A percentile compares a stretch with the other conserved stretches of the same genome.
Evolutionary conservation across 2,797 vertebrate genomes (phyloP).

Genomic region (Chelmon rostratus): DNA sequence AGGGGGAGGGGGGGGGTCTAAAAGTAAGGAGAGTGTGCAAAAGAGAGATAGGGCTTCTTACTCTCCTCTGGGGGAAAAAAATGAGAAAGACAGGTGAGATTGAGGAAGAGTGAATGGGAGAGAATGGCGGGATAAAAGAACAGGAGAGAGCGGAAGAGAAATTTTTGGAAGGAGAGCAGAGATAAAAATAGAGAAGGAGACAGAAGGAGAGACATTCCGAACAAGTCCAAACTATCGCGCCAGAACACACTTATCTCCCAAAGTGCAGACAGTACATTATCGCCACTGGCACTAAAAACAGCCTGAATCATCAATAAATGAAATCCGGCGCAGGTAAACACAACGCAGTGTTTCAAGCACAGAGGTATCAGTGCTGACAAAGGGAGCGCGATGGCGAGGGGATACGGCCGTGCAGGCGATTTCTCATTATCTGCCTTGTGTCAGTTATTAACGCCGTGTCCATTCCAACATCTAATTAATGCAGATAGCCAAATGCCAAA

Average conservation of each 20-base stretch:
- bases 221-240: conserved; percentile 69
- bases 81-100: conserved; percentile 70
- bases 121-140: conserved; percentile 62
- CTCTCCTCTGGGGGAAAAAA: conserved; percentile 60
- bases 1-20: conserved; percentile 39
- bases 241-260: conserved; percentile 74
- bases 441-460: conserved; percentile 70
- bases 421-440: conserved; percentile 70
- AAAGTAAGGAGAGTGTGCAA: conserved; percentile 74
- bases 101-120: conserved; percentile 60
- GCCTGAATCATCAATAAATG: conserved; percentile 75
- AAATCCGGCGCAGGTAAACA: conserved; percentile 69
- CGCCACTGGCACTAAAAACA: conserved; percentile 67
- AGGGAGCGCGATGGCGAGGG: conserved; percentile 39
- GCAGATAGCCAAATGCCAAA: conserved; percentile 82
- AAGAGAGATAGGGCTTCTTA: conserved; percentile 72
- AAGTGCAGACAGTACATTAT: conserved; percentile 77
- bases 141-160: conserved; percentile 38
- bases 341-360: conserved; percentile 40
- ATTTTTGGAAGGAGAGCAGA: conserved; percentile 39
- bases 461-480: conserved; percentile 80
- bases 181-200: conserved; percentile 68
- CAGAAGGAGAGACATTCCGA: conserved; percentile 55
- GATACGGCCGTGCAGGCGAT: conserved; percentile 39
- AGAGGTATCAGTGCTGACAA: conserved; percentile 36